Percentiles rank a stretch among this genome's conserved stretches.
These are phyloP conservation scores for Lucilia cuprina DNA, from an alignment of 1,140 invertebrate species.

Conservation along the genomic window DNA sequence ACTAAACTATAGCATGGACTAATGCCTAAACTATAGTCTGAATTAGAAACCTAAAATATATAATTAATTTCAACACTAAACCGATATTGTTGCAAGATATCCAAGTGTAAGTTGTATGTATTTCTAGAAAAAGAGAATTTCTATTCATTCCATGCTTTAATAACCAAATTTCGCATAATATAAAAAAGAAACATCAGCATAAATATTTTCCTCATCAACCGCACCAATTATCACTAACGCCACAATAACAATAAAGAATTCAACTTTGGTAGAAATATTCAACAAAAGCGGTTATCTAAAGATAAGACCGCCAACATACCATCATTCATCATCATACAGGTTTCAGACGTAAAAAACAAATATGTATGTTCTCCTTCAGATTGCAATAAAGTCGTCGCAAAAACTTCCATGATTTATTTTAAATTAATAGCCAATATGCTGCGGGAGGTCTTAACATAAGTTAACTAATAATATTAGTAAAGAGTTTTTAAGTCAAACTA, in stretches of 20 bases:
- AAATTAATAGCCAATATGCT: constrained; percentile 29
- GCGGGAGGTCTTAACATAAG: constrained; percentile 18
- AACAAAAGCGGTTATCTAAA: not conserved
- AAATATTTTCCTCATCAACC: no score
- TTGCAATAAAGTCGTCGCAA: constrained; percentile 28
- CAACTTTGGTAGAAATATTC: not conserved
- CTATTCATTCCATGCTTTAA: no score
- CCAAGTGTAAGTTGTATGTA: no score
- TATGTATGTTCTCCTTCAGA: not conserved
- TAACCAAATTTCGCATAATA: no score
- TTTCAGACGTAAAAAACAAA: not conserved
- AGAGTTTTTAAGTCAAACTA: not conserved
- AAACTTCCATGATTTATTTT: constrained; percentile 10
- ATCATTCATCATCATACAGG: constrained; percentile 15
- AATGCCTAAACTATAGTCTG: no score
- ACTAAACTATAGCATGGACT: no score
- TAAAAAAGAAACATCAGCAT: no score
- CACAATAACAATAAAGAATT: not conserved
- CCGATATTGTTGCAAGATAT: no score
- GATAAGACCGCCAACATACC: constrained; percentile 6
- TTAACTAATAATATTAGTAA: not conserved
- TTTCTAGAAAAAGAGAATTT: no score
- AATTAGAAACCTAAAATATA: no score
- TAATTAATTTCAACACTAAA: no score
- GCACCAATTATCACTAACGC: no score